phyloP scores from a whole-genome alignment of 1,140 invertebrate species.

The Pseudachorutes palmiensis region DNA sequence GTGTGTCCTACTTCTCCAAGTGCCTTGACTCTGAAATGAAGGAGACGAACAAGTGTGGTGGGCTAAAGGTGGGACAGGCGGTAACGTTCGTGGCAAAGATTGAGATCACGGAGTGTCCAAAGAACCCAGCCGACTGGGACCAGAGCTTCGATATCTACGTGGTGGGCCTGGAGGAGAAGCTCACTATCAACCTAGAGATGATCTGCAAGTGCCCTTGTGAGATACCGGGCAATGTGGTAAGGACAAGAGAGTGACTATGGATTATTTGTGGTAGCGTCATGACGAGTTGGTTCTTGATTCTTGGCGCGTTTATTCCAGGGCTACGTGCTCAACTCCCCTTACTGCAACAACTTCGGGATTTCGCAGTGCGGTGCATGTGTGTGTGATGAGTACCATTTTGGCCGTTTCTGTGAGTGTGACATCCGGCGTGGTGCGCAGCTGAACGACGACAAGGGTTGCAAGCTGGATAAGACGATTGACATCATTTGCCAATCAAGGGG shows the following conservation, averaged over 20 bases:
- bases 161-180: slow-evolving; percentile 78
- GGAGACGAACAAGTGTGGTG: slow-evolving; percentile 76
- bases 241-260: not conserved
- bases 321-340: slow-evolving; percentile 34
- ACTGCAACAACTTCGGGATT: slow-evolving; percentile 40
- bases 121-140: slow-evolving; percentile 65
- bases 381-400: slow-evolving; percentile 68
- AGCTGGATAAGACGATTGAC: slow-evolving; percentile 59
- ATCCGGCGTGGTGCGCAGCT: slow-evolving; percentile 43
- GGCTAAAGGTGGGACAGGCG: slow-evolving; percentile 68
- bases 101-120: slow-evolving; percentile 55
- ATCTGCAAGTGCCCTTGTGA: slow-evolving; percentile 86
- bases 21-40: slow-evolving; percentile 59
- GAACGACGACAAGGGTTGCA: slow-evolving; percentile 53
- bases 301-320: slow-evolving; percentile 42
- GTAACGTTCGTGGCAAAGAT: slow-evolving; percentile 44
- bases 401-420: slow-evolving; percentile 78
- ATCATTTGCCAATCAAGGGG: slow-evolving; percentile 62
- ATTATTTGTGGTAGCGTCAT: not conserved
- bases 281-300: not conserved
- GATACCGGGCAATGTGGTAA: slow-evolving; percentile 32
- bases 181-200: slow-evolving; percentile 76
- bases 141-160: slow-evolving; percentile 82
- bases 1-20: slow-evolving; percentile 77
- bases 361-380: slow-evolving; percentile 78